A percentile compares a stretch with the other conserved stretches of the same genome.
Evolutionary conservation across 2,888 invertebrate genomes (phyloP).

Genomic region (Plutella xylostella): DNA sequence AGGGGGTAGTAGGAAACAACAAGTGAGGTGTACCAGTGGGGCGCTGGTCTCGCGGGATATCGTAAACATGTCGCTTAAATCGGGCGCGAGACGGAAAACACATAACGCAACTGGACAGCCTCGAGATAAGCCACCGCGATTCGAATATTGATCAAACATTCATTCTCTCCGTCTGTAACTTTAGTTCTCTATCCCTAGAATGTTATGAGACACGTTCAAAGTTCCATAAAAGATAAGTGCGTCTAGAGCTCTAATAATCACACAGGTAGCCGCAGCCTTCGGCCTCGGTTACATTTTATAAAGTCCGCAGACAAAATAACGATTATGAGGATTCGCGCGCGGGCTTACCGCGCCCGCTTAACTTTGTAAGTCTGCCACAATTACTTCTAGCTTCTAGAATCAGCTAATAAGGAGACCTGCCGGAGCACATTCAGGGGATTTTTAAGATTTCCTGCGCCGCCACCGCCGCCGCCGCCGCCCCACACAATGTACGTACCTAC

Average conservation of each 20-base stretch:
- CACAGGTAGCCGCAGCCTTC: constrained; percentile 20
- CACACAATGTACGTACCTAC: constrained; percentile 33
- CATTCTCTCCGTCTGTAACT: too few relatives aligned
- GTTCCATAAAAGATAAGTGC: too few relatives aligned
- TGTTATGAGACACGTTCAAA: too few relatives aligned
- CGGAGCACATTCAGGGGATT: constrained; percentile 41
- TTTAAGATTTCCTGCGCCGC: constrained; percentile 37
- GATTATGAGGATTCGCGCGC: constrained; percentile 49
- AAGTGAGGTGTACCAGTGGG: constrained; percentile 9
- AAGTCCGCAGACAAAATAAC: constrained; percentile 68
- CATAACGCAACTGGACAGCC: constrained; percentile 17
- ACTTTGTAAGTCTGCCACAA: constrained; percentile 64
- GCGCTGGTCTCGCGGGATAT: constrained; percentile 10
- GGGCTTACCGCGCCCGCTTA: constrained; percentile 55
- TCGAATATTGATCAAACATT: too few relatives aligned
- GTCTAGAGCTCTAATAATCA: constrained; percentile 21
- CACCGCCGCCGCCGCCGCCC: constrained; percentile 10
- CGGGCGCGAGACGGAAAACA: constrained; percentile 13
- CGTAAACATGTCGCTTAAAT: constrained; percentile 13
- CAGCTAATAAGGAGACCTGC: constrained; percentile 51
- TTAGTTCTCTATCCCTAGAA: too few relatives aligned
- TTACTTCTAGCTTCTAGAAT: constrained; percentile 52
- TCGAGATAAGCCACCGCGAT: too few relatives aligned
- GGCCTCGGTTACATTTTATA: constrained; percentile 49
- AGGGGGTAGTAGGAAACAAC: too few relatives aligned